phyloP scores from a whole-genome alignment of 2,888 invertebrate species.

The Troides oblongomaculatus region DNA sequence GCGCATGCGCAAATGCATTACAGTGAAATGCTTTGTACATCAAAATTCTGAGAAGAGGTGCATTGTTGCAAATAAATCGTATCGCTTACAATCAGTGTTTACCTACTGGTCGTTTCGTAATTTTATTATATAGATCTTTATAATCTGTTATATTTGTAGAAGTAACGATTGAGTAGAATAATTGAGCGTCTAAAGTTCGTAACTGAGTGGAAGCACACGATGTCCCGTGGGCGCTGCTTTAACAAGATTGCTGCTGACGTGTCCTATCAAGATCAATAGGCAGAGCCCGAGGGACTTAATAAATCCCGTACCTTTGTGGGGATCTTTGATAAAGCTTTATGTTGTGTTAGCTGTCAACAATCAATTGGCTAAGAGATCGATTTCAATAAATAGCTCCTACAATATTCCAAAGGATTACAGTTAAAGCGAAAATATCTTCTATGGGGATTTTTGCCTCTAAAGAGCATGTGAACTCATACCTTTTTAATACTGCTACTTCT shows the following conservation, averaged over 20 bases:
- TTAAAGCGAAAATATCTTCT: background rate
- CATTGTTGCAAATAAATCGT: background rate
- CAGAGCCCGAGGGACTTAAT: constrained; percentile 2
- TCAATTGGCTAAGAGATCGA: constrained; percentile 1
- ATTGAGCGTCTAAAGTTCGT: constrained; percentile 6
- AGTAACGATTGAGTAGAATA: background rate
- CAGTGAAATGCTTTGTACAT: background rate
- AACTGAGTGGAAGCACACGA: background rate
- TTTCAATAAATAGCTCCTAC: background rate
- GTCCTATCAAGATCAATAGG: constrained; percentile 9
- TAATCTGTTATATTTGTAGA: background rate
- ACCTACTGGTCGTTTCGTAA: background rate
- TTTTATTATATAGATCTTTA: background rate
- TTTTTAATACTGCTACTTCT: no score
- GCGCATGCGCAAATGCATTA: background rate
- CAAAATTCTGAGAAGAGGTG: background rate
- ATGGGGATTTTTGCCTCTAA: no score
- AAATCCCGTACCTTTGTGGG: constrained; percentile 3
- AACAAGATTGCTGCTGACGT: constrained; percentile 10
- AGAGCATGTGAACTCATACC: no score
- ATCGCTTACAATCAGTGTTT: background rate
- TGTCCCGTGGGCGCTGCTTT: constrained; percentile 5
- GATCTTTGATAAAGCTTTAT: constrained; percentile 6
- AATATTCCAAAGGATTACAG: background rate
- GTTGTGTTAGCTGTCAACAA: constrained; percentile 4